Evolutionary conservation across 2,797 vertebrate species (phyloP), one percentile per base, ranked within the genome.

Genomic region (Enteromius trimaculatus): DNA sequence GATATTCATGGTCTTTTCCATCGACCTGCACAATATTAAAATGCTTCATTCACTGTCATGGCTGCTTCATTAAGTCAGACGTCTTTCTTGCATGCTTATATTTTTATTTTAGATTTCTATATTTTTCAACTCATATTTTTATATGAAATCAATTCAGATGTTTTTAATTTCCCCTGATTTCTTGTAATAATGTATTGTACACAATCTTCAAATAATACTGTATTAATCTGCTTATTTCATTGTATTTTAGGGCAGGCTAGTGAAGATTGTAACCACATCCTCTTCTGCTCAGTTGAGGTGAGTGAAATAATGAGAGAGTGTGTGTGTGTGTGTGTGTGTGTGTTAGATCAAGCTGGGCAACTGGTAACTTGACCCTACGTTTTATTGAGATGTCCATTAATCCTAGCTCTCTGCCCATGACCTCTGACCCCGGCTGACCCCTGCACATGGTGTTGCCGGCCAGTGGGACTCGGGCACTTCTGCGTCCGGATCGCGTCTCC

Each of bases 381-480:
- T 94, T 94, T 95, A 95, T 94, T 94, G 92, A 93, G 93, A 92
- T 93, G 92, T 94, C 94, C 94, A 94, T 95, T 95, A 95, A 95
- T 94, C 89, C 88, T 53, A 92, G 93, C 90, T 89, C 93, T 92
- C 92, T 94, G 92, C 91, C 79, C 55, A 87, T 93, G 94, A 95
- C 92, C 94, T 87, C 81, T 94, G 92, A 93, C 94, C 92, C 81
- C 79, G 16, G 75, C 85, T 93, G 93, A 96, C 93, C 95, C 89
- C 86, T 83, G 87, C 90, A 95, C 93, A 95, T 95, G 93, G 92
- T 91, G 92, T 93, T 94, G 94, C 93, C 84, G 85, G 83, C 78
- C 84, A 42, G 39, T 77, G 74, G 84, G 81, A 82, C 75, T 39
- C 19, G 31, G 51, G 81, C 51, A 49, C 53, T 44, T 26, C 80